Evolutionary conservation across 1,140 invertebrate species (phyloP).

Genomic region (Anastatus disparis): DNA sequence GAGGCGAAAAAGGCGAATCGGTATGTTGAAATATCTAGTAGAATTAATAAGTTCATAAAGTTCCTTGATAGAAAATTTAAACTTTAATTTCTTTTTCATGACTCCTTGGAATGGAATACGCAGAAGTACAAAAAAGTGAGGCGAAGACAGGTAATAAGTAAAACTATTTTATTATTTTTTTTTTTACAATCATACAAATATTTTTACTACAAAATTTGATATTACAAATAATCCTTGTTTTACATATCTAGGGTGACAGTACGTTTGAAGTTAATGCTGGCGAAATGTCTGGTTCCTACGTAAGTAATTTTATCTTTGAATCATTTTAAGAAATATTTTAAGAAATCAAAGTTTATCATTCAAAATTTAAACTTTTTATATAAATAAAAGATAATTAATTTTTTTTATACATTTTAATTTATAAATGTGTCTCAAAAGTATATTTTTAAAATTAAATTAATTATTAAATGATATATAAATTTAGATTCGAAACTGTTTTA

Average conservation of each 20-base stretch:
- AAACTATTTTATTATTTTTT: conserved; percentile 41
- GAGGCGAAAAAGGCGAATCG: conserved; percentile 92
- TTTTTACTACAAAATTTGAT: conserved; percentile 60
- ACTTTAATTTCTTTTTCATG: conserved; percentile 55
- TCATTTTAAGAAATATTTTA: too few relatives aligned
- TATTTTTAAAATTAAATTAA: too few relatives aligned
- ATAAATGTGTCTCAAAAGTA: too few relatives aligned
- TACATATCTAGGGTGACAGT: conserved; percentile 78
- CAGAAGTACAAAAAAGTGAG: conserved; percentile 93
- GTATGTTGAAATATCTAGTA: conserved; percentile 70
- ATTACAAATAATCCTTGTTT: conserved; percentile 6
- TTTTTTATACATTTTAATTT: too few relatives aligned
- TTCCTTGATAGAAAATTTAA: conserved; percentile 39
- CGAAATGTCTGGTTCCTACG: conserved; percentile 67
- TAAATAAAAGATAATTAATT: too few relatives aligned
- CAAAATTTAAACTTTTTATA: too few relatives aligned
- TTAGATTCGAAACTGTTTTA: too few relatives aligned
- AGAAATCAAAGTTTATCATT: too few relatives aligned
- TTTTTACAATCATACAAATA: neutral
- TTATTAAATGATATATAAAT: too few relatives aligned
- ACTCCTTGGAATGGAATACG: conserved; percentile 44
- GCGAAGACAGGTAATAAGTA: conserved; percentile 79
- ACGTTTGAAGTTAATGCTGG: conserved; percentile 79
- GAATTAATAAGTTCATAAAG: neutral
- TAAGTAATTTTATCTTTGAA: conserved; percentile 62